Evolutionary conservation across 1,140 invertebrate species (phyloP).

Genomic region (Zaprionus inermis): DNA sequence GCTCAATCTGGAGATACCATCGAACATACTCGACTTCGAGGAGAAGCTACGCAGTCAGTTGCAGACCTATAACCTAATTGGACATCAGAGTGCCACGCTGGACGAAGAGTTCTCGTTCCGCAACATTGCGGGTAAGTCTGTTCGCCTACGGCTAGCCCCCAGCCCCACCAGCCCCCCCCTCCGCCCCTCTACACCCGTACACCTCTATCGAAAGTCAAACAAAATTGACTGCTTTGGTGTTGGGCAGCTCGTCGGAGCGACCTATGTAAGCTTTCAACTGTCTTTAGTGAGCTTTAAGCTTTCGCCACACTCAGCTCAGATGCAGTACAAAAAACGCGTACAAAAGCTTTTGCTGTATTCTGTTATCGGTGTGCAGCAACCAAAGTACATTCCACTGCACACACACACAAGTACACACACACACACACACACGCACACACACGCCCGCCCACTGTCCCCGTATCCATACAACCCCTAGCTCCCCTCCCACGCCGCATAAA

Average conservation of each 20-base stretch:
- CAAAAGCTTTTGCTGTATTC: slow-evolving; percentile 1
- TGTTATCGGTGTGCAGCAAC: neutral
- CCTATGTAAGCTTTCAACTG: slow-evolving; percentile 8
- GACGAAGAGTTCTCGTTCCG: slow-evolving; percentile 55
- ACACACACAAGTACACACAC: slow-evolving; percentile 14
- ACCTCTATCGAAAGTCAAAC: neutral
- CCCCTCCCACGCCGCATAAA: neutral
- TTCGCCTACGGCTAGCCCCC: too few relatives aligned
- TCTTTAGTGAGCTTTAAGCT: slow-evolving; percentile 8
- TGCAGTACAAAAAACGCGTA: neutral
- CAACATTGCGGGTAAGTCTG: slow-evolving; percentile 58
- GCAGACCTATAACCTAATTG: slow-evolving; percentile 38
- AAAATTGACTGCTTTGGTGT: slow-evolving; percentile 30
- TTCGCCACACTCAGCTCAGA: neutral
- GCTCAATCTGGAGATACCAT: slow-evolving; percentile 64
- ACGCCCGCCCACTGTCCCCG: slow-evolving; percentile 2
- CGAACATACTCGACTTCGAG: slow-evolving; percentile 46
- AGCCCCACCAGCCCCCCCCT: too few relatives aligned
- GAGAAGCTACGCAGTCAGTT: slow-evolving; percentile 52
- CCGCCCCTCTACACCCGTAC: neutral
- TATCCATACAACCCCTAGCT: too few relatives aligned
- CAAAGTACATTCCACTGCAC: slow-evolving; percentile 3
- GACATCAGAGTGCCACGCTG: slow-evolving; percentile 43
- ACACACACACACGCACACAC: slow-evolving; percentile 18
- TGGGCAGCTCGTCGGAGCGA: slow-evolving; percentile 16